phyloP scores from a whole-genome alignment of 2,113 vertebrate species.

The Hemiprocne comata region DNA sequence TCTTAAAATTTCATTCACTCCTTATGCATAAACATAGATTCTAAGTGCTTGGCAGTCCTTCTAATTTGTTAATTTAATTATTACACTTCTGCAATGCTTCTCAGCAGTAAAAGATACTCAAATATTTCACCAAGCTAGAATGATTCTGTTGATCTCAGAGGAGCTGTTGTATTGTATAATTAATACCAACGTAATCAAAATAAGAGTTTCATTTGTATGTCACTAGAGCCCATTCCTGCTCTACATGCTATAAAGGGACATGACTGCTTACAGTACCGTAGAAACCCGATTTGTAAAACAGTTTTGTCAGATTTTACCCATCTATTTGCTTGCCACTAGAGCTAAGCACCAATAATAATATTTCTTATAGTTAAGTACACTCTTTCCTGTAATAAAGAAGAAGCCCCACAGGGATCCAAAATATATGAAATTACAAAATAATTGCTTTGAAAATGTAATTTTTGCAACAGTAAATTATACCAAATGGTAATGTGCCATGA shows the following conservation, averaged over 20 bases:
- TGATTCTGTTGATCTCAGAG: conserved; percentile 17
- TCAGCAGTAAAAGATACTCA: neutral
- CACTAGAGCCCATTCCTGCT: conserved; percentile 10
- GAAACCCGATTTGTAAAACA: neutral
- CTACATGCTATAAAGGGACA: neutral
- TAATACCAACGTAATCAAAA: conserved; percentile 27
- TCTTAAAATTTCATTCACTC: neutral
- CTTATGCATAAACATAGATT: neutral
- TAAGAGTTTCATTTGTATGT: conserved; percentile 7
- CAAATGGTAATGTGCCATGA: neutral
- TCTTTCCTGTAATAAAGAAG: neutral
- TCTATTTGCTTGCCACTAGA: neutral
- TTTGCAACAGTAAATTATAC: neutral
- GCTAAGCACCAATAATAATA: neutral
- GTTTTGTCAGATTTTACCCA: neutral
- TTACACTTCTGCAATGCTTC: conserved; percentile 7
- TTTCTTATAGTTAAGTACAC: neutral
- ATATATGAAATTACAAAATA: neutral
- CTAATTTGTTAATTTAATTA: conserved; percentile 35
- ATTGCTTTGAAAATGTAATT: neutral
- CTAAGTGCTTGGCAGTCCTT: neutral
- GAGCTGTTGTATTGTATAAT: conserved; percentile 44
- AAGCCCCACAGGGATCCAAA: neutral
- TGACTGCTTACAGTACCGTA: neutral
- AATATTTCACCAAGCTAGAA: conserved; percentile 10